Base-by-base conservation (phyloP, 2,888 invertebrate genomes). In the Latheticus oryzae region DNA sequence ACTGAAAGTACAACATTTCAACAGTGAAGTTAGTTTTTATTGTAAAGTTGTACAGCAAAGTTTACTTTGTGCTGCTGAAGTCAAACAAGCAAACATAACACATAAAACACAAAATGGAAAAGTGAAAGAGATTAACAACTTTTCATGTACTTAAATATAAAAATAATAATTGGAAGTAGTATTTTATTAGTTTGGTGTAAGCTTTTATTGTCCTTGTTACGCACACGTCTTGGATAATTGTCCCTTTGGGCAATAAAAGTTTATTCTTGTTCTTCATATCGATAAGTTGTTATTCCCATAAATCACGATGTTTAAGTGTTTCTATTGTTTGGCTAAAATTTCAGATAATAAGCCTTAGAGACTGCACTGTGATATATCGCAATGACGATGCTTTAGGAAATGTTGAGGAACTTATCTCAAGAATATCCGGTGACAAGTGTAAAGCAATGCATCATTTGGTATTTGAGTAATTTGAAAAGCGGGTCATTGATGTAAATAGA, bases 301-400 rank as follows among this genome's bases (percentile, higher is more conserved):
- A 35, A 35, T 35, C 35, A 35, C 15, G 35, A 35, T 35, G 17
- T 35, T 17, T 35, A 15, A 9, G 16, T 5, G 15, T 5, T 35
- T 11, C 35, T 8, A 35, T 35, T 35, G 30, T 35, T 35, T 17
- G 16, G 35, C 4, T 16, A 13, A 35, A 16, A 11, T 12, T 13
- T 32, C 17, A 16, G 35, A 35, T 35, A 35, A 35, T 35, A 35
- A 16, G 35, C 16, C 35, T 15, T 8, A 32, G 32, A 32, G 32
- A 32, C 13, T 32, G 32, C 32, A 32, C 32, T 32, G 9, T 32
- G 32, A 32, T 32, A 32, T 32, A 32, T 32, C 32, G 32, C 5
- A 13, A 8, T 5, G 16, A 35, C 35, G 17, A n/a, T 17, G 35
- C n/a, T 9, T 2, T 32, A n/a, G 26, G n/a, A 26, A 26, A 26